Evolutionary conservation across 2,113 vertebrate species (phyloP).

Genomic region (Mormyrus iriodes): DNA sequence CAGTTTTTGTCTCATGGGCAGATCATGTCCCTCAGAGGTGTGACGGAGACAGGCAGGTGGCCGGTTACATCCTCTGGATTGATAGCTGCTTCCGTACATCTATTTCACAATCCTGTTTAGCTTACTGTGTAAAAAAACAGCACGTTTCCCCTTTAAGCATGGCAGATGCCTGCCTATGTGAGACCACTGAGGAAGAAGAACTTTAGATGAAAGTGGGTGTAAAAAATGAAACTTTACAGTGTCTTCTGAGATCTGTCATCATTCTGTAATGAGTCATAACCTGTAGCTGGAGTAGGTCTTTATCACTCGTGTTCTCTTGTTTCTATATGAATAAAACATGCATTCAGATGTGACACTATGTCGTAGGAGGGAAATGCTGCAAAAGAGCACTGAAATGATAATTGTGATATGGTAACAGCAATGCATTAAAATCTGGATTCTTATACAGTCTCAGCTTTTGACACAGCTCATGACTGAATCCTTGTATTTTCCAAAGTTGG

Average conservation of each 20-base stretch:
- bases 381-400: constrained; percentile 9
- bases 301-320: background rate
- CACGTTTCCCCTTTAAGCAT: background rate
- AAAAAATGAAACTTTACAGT: constrained; percentile 5
- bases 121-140: background rate
- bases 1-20: background rate
- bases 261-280: background rate
- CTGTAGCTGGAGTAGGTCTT: background rate
- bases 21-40: background rate
- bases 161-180: background rate
- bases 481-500: background rate
- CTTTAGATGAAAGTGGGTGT: constrained; percentile 5
- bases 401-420: background rate
- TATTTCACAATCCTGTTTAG: background rate
- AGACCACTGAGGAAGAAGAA: background rate
- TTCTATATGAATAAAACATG: background rate
- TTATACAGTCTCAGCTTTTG: background rate
- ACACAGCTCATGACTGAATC: background rate
- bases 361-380: background rate
- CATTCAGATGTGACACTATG: background rate
- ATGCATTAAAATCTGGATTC: background rate
- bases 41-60: background rate
- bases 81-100: background rate
- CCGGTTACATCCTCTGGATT: background rate
- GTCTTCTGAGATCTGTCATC: background rate